Base-by-base conservation (phyloP, 1,140 invertebrate species). In the Lordiphosa stackelbergi region DNA sequence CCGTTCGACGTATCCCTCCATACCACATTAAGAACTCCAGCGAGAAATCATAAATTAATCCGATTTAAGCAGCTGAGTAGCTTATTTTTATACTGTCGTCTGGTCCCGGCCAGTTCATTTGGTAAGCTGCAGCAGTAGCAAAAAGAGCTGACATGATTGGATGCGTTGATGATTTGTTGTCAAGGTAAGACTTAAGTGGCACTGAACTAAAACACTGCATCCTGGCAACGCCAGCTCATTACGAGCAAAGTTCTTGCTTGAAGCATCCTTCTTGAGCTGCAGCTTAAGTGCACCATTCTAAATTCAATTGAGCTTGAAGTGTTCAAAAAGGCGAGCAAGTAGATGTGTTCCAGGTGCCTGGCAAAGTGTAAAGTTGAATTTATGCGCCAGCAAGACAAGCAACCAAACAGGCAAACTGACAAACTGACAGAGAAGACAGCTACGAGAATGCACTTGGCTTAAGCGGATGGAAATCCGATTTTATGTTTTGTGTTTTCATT, bases 31-130 rank as follows among this genome's bases (percentile, higher is more conserved):
- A 49, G 51, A 31, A 57, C 53, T 42, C 64, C 52, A 47, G 47
- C 55, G 66, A 70, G 74, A 81, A 84, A 79, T 78, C 79, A 85
- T 85, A 85, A 85, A 85, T 85, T 85, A 85, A 85, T 85, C 79
- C 71, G 81, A 72, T 85, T 85, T 85, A 78, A 78, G 79, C 79
- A 62, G 79, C 69, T 85, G 70, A 85, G 79, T 85, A 78, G 73
- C 79, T 85, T 74, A 69, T 77, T 83, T 81, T 75, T 75, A 64
- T 77, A 53, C 46, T 53, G 40, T 11, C 34, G 45, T 31, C 28
- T 12, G 13, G 11, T 51, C 57, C 51, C 46, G 51, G 54, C 45
- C 40, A 40, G 57, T 66, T 58, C 54, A 66, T 57, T 31, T 31
- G 28, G 22, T 24, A 24, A 24, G 22, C 22, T 24, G 22, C 42